Base-by-base conservation (phyloP, 1,140 invertebrate genomes). In the Drosophila ironensis region DNA sequence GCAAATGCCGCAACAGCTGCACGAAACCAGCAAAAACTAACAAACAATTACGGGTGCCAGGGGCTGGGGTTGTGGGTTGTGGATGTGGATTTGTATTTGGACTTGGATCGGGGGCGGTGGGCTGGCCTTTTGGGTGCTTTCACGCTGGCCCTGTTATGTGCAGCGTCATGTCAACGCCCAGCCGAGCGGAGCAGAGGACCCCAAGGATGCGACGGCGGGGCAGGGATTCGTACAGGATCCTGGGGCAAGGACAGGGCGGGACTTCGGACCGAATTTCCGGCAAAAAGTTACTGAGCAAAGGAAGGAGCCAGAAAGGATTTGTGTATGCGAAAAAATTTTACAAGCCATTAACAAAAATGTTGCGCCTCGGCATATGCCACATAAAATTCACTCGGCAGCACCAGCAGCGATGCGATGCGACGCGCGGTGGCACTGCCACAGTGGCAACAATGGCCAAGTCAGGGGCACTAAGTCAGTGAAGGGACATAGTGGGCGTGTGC, bases 341-440 rank as follows among this genome's bases (percentile, higher is more conserved):
- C 78, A 82, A 84, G 70, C 78, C 78, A 82, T 82, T 82, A 82
- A 82, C 78, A 82, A 81, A 82, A 82, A 82, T 78, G 74, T 78
- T 84, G 78, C 78, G 78, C 78, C 78, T 84, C 53, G 78, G 63
- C 78, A 70, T 82, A 84, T 84, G 78, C 73, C 64, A 86, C 80
- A 84, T 78, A 84, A 78, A 84, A 78, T 86, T 66, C 61, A 52
- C 63, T 59, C 53, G 27, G 48, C 56, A 48, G 38, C 45, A 30
- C 22, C 59, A 28, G 19, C 45, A 41, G 22, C 56, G 38, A 25
- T 0, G 12, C 30, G 11, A n/a, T 33, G 30, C n/a, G n/a, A n/a
- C n/a, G n/a, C n/a, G n/a, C n/a, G n/a, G n/a, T n/a, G n/a, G n/a
- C n/a, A n/a, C n/a, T n/a, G n/a, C n/a, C n/a, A n/a, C 27, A 38